These are phyloP conservation scores for Craterocephalus amniculus DNA, from an alignment of 2,797 vertebrate genomes.

Conservation along the genomic window DNA sequence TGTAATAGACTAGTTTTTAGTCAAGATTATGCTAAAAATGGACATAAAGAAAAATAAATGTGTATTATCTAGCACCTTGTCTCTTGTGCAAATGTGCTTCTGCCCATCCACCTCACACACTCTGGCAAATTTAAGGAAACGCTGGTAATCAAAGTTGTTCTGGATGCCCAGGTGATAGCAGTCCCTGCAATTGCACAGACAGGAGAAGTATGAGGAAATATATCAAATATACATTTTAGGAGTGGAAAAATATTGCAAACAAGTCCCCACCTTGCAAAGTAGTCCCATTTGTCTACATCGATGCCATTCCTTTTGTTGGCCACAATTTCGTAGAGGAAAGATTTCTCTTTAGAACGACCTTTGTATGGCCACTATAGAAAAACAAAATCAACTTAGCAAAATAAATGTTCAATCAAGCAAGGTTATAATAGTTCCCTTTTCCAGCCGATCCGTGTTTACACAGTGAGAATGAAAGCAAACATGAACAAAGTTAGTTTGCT, in stretches of 20 bases:
- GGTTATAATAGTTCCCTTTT: background rate
- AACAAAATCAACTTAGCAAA: background rate
- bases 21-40: background rate
- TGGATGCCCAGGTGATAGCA: slow-evolving; percentile 95
- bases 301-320: slow-evolving; percentile 95
- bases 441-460: background rate
- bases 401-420: too few relatives aligned
- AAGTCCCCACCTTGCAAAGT: slow-evolving; percentile 90
- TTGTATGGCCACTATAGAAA: slow-evolving; percentile 86
- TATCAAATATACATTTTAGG: background rate
- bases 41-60: background rate
- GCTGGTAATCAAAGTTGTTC: slow-evolving; percentile 93
- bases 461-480: background rate
- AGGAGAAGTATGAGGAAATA: background rate
- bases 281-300: slow-evolving; percentile 99
- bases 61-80: slow-evolving; percentile 85
- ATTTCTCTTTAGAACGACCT: slow-evolving; percentile 88
- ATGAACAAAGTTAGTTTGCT: background rate
- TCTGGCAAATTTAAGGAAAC: slow-evolving; percentile 91
- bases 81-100: slow-evolving; percentile 91
- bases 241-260: background rate
- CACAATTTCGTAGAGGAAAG: slow-evolving; percentile 96
- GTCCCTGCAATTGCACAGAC: slow-evolving; percentile 81
- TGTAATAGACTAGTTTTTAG: slow-evolving; percentile 16
- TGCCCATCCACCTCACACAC: slow-evolving; percentile 87